Base-by-base conservation (phyloP, 1,140 invertebrate species). In the Camponotus vicinus region DNA sequence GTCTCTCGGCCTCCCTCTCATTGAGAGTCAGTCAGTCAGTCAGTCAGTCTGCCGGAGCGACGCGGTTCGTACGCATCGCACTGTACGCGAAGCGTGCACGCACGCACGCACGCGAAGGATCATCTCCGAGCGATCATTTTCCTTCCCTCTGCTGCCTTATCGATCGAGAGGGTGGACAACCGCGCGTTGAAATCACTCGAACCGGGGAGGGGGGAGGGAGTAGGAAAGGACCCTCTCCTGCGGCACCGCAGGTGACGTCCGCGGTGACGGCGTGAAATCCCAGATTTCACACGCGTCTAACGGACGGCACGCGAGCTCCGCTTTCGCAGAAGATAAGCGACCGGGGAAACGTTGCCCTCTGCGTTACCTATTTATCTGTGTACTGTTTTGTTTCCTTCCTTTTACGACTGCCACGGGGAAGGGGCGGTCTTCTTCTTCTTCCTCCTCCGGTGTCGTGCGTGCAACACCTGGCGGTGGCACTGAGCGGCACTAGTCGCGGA, bases 21-120 rank as follows among this genome's bases (percentile, higher is more conserved):
- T 94, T 94, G 93, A 95, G 93, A 94, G 93, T 94, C 92, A 94
- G 94, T 94, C 93, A 94, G 93, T 94, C 93, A 94, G 94, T 94
- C 94, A 93, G 93, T 94, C 92, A 94, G 93, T 94, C 91, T 92
- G 93, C 91, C 91, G 92, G 91, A 91, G 93, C 91, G 86, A 92
- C 88, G 92, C 92, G 92, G 91, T 87, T 90, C 91, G 90, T 90
- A 92, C 92, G 91, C 42, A 87, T 89, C 77, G 63, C 21, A 52
- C 15, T 5, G 49, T 45, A 42, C 42, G 78, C 18, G 75, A n/a
- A 55, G 55, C 21, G 13, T 37, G 63, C 37, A 52, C 21, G 32
- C 63, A 18, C 59, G 59, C 71, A 37, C 45, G 59, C 71, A 37
- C 52, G 45, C 76, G 42, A 27, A 21, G 52, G 49, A 21, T 52